Base-by-base conservation (phyloP, 2,113 vertebrate species). In the Bujurquina vittata region DNA sequence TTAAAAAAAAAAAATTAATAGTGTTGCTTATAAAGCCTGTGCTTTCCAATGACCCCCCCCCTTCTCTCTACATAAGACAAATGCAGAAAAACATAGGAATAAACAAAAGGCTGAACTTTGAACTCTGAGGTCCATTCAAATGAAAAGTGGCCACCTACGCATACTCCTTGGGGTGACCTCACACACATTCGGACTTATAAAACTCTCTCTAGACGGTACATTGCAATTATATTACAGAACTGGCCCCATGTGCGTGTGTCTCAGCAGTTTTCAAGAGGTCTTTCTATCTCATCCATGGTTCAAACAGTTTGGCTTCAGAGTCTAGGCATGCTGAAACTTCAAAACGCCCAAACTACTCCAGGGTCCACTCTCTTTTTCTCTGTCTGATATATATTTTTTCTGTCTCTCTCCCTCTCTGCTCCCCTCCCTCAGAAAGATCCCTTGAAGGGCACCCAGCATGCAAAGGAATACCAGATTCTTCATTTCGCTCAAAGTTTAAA, bases 251-350 rank as follows among this genome's bases (percentile, higher is more conserved):
- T 85, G 54, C 9, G 49, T 74, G 84, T 88, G 57, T 33, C 72
- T 78, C 5, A 59, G 84, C 61, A 61, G 55, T 78, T 86, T 89
- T 90, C 57, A 73, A 83, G 78, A 86, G 72, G 85, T 81, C 76
- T 63, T 59, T 85, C 91, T 88, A 78, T 87, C 72, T 85, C 79
- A 54, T 84, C 67, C 80, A 63, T 31, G 85, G 86, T 91, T 94
- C 89, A 91, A 94, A 92, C 87, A 86, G 78, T 84, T 81, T 80
- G 76, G 76, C 89, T 88, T 94, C 87, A 90, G 85, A 93, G 87
- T 77, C 82, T 58, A 56, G 79, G 79, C 62, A 85, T 46, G 84
- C 65, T 85, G 54, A 77, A 85, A 89, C 89, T 90, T 93, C 87
- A 89, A 91, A 91, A 89, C 17, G 55, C n/a, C 75, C 60, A 77